phyloP scores from a whole-genome alignment of 2,113 vertebrate genomes.

The Aegotheles bennettii region DNA sequence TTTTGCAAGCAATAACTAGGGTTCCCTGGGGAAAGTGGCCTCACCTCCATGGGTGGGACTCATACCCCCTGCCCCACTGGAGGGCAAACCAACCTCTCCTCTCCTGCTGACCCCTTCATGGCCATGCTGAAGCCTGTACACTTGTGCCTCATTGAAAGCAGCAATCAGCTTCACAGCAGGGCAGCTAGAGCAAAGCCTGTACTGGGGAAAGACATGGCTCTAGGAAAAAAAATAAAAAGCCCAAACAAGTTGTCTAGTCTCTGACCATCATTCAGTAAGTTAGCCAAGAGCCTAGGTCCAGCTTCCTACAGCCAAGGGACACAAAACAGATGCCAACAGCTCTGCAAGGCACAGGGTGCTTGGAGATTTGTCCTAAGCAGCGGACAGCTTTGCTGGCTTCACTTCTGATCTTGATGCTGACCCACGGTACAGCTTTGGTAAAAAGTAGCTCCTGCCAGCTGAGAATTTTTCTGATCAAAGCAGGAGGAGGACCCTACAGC shows the following conservation, averaged over 20 bases:
- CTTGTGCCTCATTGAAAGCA: neutral
- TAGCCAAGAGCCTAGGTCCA: neutral
- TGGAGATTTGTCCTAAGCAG: neutral
- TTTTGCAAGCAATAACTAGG: neutral
- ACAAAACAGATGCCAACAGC: neutral
- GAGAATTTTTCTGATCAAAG: neutral
- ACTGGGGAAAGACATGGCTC: neutral
- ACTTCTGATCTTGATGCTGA: neutral
- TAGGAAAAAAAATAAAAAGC: neutral
- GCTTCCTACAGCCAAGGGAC: neutral
- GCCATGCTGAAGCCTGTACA: neutral
- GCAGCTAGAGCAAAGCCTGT: neutral
- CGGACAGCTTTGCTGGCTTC: neutral
- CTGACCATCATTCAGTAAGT: neutral
- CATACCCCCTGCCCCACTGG: accelerated
- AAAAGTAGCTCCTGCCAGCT: neutral
- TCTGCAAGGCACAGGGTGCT: neutral
- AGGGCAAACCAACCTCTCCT: neutral
- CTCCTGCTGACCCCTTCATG: neutral
- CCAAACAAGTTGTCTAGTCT: neutral
- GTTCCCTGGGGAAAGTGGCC: neutral
- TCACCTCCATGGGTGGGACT: accelerated
- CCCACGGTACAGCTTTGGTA: accelerated
- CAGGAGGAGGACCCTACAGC: neutral
- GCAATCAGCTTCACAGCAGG: neutral